Conservation (phyloP, 2,888 invertebrate genomes). For the Alentia gelatinosa region DNA sequence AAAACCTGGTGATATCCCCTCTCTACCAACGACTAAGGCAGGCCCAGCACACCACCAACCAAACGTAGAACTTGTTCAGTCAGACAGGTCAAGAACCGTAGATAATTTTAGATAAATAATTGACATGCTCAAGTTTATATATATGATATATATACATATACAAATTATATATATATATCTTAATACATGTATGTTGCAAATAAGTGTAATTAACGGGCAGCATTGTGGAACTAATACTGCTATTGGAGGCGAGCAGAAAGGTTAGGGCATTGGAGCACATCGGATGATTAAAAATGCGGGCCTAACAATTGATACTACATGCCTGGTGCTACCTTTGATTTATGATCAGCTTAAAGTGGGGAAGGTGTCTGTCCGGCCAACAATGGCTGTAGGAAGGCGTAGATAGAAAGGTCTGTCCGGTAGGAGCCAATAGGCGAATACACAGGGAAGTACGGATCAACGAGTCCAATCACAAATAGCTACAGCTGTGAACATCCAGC, state of each 20-base stretch:
- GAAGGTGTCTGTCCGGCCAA: background rate
- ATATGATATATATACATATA: slow-evolving; percentile 40
- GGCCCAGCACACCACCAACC: slow-evolving; percentile 20
- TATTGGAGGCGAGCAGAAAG: slow-evolving; percentile 45
- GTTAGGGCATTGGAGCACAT: slow-evolving; percentile 24
- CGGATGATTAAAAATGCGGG: background rate
- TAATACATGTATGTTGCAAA: slow-evolving; percentile 52
- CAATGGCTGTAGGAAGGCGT: background rate
- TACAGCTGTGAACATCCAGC: background rate
- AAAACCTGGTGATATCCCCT: slow-evolving; percentile 5
- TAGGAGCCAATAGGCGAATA: background rate
- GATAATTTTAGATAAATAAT: slow-evolving; percentile 36
- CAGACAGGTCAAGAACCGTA: slow-evolving; percentile 16
- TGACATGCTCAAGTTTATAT: slow-evolving; percentile 53
- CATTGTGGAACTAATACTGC: slow-evolving; percentile 53
- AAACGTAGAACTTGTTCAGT: slow-evolving; percentile 15
- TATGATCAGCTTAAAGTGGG: slow-evolving; percentile 26
- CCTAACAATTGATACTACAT: slow-evolving; percentile 9
- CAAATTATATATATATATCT: slow-evolving; percentile 25
- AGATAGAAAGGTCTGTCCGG: background rate
- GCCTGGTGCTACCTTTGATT: slow-evolving; percentile 38
- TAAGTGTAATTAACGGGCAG: slow-evolving; percentile 54
- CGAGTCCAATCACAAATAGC: background rate
- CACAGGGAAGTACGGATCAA: background rate
- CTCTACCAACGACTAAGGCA: slow-evolving; percentile 9